Evolutionary conservation across 2,113 vertebrate species (phyloP).

Genomic region (Pollachius pollachius): DNA sequence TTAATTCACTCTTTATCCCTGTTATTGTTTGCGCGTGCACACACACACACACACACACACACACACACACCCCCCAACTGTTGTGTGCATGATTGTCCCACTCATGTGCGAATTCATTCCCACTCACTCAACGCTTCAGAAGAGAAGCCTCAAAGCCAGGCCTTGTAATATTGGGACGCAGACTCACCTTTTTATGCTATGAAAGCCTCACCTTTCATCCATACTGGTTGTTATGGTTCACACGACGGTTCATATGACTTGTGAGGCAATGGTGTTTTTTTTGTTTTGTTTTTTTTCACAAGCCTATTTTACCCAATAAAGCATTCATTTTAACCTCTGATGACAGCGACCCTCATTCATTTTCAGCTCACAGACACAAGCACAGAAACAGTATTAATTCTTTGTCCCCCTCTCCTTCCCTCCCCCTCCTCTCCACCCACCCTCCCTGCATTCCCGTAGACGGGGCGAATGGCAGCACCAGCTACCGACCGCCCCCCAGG

Average conservation of each 20-base stretch:
- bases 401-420: neutral
- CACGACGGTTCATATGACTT: constrained; percentile 6
- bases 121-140: constrained; percentile 20
- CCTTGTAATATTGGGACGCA: constrained; percentile 24
- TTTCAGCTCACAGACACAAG: too few species aligned
- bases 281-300: too few species aligned
- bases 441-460: constrained; percentile 66
- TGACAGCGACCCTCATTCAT: too few species aligned
- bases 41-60: too few species aligned
- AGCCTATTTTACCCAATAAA: neutral
- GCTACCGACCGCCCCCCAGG: constrained; percentile 93
- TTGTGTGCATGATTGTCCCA: constrained; percentile 35
- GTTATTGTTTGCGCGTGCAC: too few species aligned
- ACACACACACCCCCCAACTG: too few species aligned
- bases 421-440: constrained; percentile 8
- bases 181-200: constrained; percentile 36
- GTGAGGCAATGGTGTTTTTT: too few species aligned
- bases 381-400: neutral
- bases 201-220: constrained; percentile 32
- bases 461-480: constrained; percentile 89
- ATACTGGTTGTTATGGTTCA: neutral
- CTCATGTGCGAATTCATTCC: constrained; percentile 26
- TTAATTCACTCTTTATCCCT: too few species aligned
- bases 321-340: neutral
- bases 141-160: constrained; percentile 26